These are phyloP conservation scores for Mallotus villosus DNA, from an alignment of 2,797 vertebrate genomes.

Conservation along the genomic window DNA sequence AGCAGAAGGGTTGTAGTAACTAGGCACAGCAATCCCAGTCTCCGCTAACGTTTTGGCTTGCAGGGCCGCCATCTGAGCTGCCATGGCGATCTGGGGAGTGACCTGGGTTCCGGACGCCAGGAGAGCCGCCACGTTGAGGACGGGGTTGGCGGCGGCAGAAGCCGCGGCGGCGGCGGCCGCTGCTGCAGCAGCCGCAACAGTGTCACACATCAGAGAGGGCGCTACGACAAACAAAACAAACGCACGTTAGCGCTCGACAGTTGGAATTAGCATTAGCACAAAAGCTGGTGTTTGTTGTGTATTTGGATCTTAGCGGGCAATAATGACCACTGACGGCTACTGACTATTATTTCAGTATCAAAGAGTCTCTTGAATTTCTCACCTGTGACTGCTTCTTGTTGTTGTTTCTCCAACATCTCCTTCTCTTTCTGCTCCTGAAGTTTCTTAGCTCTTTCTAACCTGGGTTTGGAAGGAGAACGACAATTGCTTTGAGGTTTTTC, in stretches of 20 bases:
- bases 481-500: neutral
- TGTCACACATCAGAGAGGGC: constrained; percentile 57
- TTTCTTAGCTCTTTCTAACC: constrained; percentile 96
- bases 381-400: constrained; percentile 90
- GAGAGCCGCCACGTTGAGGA: constrained; percentile 93
- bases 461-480: constrained; percentile 50
- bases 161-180: constrained; percentile 72
- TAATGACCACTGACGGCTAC: neutral
- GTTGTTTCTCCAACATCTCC: constrained; percentile 92
- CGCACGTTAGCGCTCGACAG: neutral
- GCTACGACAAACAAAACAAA: constrained; percentile 44
- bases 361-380: constrained; percentile 24
- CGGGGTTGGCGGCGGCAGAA: constrained; percentile 76
- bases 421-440: constrained; percentile 97
- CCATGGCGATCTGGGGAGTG: constrained; percentile 98
- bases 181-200: constrained; percentile 65
- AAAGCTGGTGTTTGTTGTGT: too few species aligned
- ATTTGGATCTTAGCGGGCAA: too few species aligned
- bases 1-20: constrained; percentile 96
- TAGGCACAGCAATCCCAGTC: constrained; percentile 97
- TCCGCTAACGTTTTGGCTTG: constrained; percentile 96
- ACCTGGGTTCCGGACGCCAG: constrained; percentile 96
- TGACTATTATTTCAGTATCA: neutral
- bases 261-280: too few species aligned
- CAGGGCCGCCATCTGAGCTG: constrained; percentile 97